Base-by-base conservation (phyloP, 2,888 invertebrate genomes). In the Teinopalpus imperialis region DNA sequence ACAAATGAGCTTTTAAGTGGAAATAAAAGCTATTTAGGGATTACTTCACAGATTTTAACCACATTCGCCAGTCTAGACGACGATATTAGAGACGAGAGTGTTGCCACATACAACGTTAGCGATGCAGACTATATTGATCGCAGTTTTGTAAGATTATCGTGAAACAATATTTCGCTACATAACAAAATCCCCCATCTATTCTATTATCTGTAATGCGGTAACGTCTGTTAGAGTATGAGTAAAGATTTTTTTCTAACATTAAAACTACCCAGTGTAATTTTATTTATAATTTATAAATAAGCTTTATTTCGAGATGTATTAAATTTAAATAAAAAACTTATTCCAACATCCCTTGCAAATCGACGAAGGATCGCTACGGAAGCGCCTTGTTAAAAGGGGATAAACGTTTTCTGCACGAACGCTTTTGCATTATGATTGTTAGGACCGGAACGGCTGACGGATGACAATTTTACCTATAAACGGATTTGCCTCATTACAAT, bases 371-470 rank as follows among this genome's bases (percentile, higher is more conserved):
- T 44, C 36, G 24, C 23, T 37, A 31, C 24, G 24, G 37, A 44
- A 44, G 18, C 10, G 18, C 37, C 31, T 44, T 44, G 43, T 44
- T 31, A 44, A 44, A 44, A 37, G 43, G 35, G 43, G 37, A 36
- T 44, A 44, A 44, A 20, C 31, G 37, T 37, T 37, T 37, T 44
- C 30, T 8, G 30, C 43, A 23, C 37, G 43, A 44, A 30, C 43
- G 31, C 43, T 37, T 37, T 44, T 20, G 37, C 37, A 30, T 37
- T 30, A 24, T 24, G 37, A 44, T 37, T 44, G 43, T 44, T 36
- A 37, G 18, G 43, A 8, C 1, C 23, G 13, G 13, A 24, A 37
- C 16, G 31, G 24, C 8, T 24, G 18, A 14, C 24, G 23, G 23
- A 30, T 31, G 16, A 18, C 37, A 44, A 44, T 37, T 31, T 37